These are phyloP conservation scores for Lapara coniferarum DNA, from an alignment of 2,888 invertebrate genomes.

Conservation along the genomic window DNA sequence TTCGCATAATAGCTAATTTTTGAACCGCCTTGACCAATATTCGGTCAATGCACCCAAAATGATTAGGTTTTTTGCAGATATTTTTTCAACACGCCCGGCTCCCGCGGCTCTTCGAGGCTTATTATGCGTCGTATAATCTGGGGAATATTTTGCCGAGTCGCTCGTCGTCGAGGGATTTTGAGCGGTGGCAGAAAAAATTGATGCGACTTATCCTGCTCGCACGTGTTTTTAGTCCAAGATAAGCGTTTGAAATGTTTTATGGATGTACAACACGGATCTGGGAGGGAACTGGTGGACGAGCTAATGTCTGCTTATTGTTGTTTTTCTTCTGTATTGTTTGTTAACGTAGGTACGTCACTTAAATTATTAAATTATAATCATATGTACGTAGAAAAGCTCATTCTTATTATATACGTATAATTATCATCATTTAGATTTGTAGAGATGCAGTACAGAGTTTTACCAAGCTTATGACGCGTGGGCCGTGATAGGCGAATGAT, in stretches of 20 bases:
- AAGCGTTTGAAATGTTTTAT: slow-evolving; percentile 70
- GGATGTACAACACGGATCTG: slow-evolving; percentile 48
- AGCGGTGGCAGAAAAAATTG: slow-evolving; percentile 75
- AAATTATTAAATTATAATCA: neutral
- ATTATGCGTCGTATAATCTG: slow-evolving; percentile 77
- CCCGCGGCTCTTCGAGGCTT: slow-evolving; percentile 43
- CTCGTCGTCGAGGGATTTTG: slow-evolving; percentile 75
- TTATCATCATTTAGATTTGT: neutral
- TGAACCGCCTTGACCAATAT: too few species aligned
- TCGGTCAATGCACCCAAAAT: neutral
- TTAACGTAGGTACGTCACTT: neutral
- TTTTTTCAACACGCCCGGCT: slow-evolving; percentile 20
- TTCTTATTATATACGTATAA: neutral
- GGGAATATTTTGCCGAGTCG: slow-evolving; percentile 71
- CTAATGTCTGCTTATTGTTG: neutral
- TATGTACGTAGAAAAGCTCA: neutral
- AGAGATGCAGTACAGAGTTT: too few species aligned
- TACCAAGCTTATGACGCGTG: too few species aligned
- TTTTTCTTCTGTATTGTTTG: neutral
- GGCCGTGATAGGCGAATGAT: too few species aligned
- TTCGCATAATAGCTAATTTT: too few species aligned
- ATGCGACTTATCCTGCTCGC: slow-evolving; percentile 72
- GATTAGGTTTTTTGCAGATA: slow-evolving; percentile 27
- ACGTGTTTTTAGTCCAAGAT: slow-evolving; percentile 59
- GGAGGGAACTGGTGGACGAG: slow-evolving; percentile 29